Conservation (phyloP, 2,888 invertebrate genomes). For the Apodemia hepburni region DNA sequence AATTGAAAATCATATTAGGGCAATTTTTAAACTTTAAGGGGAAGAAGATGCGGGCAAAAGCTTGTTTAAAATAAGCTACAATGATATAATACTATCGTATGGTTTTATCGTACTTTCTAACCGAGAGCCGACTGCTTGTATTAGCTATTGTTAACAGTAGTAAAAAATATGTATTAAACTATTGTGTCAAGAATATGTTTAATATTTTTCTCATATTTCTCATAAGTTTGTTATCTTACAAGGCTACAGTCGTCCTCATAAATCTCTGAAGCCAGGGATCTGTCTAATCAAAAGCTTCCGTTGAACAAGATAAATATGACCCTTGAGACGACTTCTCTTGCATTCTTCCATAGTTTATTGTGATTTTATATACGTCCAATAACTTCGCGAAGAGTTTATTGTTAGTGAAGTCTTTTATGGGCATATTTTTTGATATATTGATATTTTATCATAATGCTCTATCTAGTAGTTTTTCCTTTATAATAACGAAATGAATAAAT, state of each 20-base stretch:
- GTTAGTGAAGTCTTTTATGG: background rate
- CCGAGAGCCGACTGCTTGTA: too few relatives aligned
- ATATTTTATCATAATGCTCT: background rate
- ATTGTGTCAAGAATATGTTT: background rate
- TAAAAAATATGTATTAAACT: background rate
- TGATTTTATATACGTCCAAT: conserved; percentile 10
- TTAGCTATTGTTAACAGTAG: background rate
- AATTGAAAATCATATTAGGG: too few relatives aligned
- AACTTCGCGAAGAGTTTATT: conserved; percentile 10
- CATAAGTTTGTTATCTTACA: conserved; percentile 34
- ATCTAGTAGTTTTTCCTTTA: background rate
- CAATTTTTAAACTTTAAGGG: too few relatives aligned
- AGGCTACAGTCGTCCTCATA: conserved; percentile 60
- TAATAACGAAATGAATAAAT: too few relatives aligned
- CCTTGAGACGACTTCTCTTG: conserved; percentile 46
- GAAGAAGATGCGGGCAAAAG: too few relatives aligned
- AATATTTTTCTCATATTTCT: conserved; percentile 12
- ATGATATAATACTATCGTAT: too few relatives aligned
- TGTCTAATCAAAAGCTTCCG: conserved; percentile 58
- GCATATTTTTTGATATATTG: background rate
- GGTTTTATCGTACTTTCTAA: too few relatives aligned
- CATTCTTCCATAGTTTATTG: conserved; percentile 15
- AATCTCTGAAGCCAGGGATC: conserved; percentile 55
- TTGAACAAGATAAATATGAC: conserved; percentile 57
- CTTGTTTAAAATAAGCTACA: too few relatives aligned